Base-by-base conservation (phyloP, 2,888 invertebrate species). In the Carpatolechia fugitivella region DNA sequence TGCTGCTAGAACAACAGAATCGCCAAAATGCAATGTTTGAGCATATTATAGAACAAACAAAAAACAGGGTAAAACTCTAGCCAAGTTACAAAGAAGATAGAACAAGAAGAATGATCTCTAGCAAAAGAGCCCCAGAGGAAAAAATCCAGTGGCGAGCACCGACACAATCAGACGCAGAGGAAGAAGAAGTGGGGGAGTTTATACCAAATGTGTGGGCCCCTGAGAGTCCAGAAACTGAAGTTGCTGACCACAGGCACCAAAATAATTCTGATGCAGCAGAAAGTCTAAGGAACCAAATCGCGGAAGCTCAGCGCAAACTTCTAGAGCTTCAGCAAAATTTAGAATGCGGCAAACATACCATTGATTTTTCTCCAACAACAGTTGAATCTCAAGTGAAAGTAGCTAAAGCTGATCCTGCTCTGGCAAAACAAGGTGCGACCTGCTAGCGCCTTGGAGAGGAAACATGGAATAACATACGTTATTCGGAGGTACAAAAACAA, bases 401-500 rank as follows among this genome's bases (percentile, higher is more conserved):
- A 3, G 3, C 33, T 33, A 3, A 33, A 2, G 33, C 33, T 5
- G 33, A 33, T n/a, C 33, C 33, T 5, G 8, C 3, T 2, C 33
- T 33, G 8, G 33, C 8, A 6, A 10, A 33, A n/a, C 33, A 33
- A n/a, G 33, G 33, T 2, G 3, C 33, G 3, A 2, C 3, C 10
- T 33, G 33, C 8, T 8, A 33, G 10, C 3, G 33, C 2, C 8
- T 33, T 3, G 33, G 33, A 3, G 2, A 3, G 2, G 8, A n/a
- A 2, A 10, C 10, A 5, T 33, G 33, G 33, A 33, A 33, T 5
- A 33, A 33, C 8, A n/a, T 33, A 5, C 3, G 8, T 5, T 33
- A 60, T 20, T 50, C 55, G 0, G 61, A 60, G 0, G 54, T 53
- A 3, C 61, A 60, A 35, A 63, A 63, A 13, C 47, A 31, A 1